Evolutionary conservation across 30 jellyfish, hydroid and myxozoan genomes (phyloP).

Genomic region (Turritopsis rubra): DNA sequence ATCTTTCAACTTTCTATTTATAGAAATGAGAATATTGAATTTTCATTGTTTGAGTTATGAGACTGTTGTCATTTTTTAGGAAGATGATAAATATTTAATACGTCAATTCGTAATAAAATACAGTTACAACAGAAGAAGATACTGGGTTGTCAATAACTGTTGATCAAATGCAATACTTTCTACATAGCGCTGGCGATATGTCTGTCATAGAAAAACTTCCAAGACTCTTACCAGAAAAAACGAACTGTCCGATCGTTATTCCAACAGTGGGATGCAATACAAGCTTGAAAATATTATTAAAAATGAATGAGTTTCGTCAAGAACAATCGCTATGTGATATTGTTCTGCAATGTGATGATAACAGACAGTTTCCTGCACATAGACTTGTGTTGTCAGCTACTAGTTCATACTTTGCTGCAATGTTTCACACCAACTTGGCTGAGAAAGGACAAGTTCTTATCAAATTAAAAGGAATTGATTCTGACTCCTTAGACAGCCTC

Average conservation of each 20-base stretch:
- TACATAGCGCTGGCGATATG: background rate
- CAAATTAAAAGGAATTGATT: slow-evolving; percentile 35
- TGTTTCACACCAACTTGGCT: slow-evolving; percentile 65
- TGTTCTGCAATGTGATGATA: slow-evolving; percentile 64
- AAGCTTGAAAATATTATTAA: background rate
- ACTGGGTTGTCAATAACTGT: background rate
- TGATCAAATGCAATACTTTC: background rate
- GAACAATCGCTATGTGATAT: slow-evolving; percentile 54
- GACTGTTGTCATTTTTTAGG: background rate
- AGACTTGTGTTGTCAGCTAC: slow-evolving; percentile 62
- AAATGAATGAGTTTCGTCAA: slow-evolving; percentile 42
- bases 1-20: background rate
- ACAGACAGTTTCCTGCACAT: slow-evolving; percentile 46
- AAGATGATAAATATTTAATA: background rate
- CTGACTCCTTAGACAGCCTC: slow-evolving; percentile 40
- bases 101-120: background rate
- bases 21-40: background rate
- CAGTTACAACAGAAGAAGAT: background rate
- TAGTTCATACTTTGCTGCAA: slow-evolving; percentile 71
- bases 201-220: slow-evolving; percentile 5
- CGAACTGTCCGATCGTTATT: background rate
- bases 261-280: slow-evolving; percentile 10
- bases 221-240: background rate
- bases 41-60: background rate
- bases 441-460: slow-evolving; percentile 45